Percentiles rank a stretch among this genome's conserved stretches.
phyloP scores from a whole-genome alignment of 2,113 vertebrate genomes.

The Tupaia chinensis region DNA sequence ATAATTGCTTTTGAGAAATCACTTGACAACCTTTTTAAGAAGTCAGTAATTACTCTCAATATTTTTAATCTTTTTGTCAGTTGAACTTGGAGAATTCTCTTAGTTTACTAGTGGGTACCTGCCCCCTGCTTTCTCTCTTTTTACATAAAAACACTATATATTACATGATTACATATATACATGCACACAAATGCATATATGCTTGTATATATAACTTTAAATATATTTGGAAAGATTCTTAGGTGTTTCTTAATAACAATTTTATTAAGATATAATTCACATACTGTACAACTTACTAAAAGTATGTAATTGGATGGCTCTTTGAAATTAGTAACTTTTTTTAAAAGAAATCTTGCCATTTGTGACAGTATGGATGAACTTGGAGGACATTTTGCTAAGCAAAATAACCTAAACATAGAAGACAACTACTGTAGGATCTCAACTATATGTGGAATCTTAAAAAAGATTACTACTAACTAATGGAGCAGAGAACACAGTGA shows the following conservation, averaged over 20 bases:
- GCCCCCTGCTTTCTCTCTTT: neutral
- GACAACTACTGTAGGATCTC: neutral
- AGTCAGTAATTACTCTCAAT: neutral
- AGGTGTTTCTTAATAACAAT: neutral
- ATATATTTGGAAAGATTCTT: constrained; percentile 9
- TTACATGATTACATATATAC: neutral
- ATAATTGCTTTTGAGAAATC: constrained; percentile 33
- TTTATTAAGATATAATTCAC: neutral
- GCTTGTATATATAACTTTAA: neutral
- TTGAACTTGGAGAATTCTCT: neutral
- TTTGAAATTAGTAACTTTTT: neutral
- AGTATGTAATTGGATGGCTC: neutral
- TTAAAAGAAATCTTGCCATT: neutral
- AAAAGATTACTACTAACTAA: neutral
- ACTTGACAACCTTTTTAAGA: neutral
- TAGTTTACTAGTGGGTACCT: neutral
- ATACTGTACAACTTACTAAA: neutral
- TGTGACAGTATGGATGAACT: neutral
- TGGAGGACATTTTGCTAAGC: neutral
- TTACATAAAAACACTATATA: neutral
- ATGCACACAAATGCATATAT: neutral
- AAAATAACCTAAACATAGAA: neutral
- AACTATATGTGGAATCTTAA: neutral
- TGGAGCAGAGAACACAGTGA: neutral
- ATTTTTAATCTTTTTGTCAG: constrained; percentile 34